phyloP scores from a whole-genome alignment of 2,113 vertebrate species.

The Bubo bubo region DNA sequence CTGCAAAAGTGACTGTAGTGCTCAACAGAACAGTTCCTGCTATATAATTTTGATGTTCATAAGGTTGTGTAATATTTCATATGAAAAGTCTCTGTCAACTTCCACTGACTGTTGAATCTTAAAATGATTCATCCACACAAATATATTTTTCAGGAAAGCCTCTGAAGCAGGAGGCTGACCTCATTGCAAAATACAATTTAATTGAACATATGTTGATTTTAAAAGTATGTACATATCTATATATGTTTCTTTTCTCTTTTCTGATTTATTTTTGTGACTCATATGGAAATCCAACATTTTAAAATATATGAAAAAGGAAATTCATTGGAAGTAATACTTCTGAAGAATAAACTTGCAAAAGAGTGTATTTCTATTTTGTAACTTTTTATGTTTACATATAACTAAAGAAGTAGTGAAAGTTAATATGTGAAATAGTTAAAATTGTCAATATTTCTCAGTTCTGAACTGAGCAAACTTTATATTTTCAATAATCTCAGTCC shows the following conservation, averaged over 20 bases:
- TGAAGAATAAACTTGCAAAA: background rate
- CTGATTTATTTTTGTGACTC: background rate
- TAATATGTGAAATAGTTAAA: background rate
- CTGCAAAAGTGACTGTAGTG: conserved; percentile 13
- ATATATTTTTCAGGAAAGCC: conserved; percentile 35
- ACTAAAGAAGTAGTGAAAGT: background rate
- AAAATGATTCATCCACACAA: conserved; percentile 59
- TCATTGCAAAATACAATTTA: conserved; percentile 42
- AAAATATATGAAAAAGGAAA: background rate
- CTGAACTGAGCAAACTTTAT: background rate
- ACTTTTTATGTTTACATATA: background rate
- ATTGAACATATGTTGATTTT: conserved; percentile 42
- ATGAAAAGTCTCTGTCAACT: conserved; percentile 56
- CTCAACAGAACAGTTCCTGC: conserved; percentile 40
- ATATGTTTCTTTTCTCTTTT: background rate
- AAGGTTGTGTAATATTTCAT: conserved; percentile 57
- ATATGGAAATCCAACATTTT: background rate
- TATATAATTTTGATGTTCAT: conserved; percentile 52
- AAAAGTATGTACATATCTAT: background rate
- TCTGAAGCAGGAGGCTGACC: conserved; percentile 33
- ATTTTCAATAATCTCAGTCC: background rate
- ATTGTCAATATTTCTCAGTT: background rate
- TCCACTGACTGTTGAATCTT: conserved; percentile 45
- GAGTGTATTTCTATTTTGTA: background rate
- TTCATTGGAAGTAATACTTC: background rate